Evolutionary conservation across 2,113 vertebrate species (phyloP), one percentile per base, ranked within the genome.

Genomic region (Limanda limanda): DNA sequence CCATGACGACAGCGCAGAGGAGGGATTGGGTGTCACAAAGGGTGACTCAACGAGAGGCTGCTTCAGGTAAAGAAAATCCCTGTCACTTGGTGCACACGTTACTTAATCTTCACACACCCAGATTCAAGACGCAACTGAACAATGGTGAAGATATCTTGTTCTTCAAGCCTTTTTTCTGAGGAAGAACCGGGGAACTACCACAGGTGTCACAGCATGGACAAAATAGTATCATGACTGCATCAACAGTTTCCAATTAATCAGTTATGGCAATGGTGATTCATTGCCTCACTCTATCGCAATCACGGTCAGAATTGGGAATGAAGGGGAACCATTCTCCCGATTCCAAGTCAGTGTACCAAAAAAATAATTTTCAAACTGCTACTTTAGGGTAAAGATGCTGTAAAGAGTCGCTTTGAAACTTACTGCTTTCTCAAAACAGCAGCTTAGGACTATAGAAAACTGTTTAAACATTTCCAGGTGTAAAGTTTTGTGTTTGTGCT

Each of bases 71-170:
- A 88, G 76, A 92, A 91, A 90, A 78, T 86, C 85, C 76, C 81
- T 69, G 48, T 61, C 67, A 79, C 56, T 76, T 51, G 67, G 24
- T 67, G 31, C 69, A 78, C 71, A 61, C 0, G 56, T 83, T 75
- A 88, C 76, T 82, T 71, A 66, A 90, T 59, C 82, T 76, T 17
- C 69, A 83, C 92, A 90, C 92, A 83, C 89, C 87, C 77, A 88
- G 59, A 71, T 68, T 79, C 59, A 84, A 83, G 74, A 69, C 25
- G 27, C 63, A 48, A 2, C 57, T 1, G 2, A 84, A 90, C 85
- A 89, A 86, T 75, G 65, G 60, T 27, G n/a, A 59, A 56, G 23
- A 78, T 70, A 85, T 86, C 71, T 84, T 67, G 54, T 85, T 81
- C 52, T 74, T 47, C 5, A 3, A 23, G 13, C 2, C n/a, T 73